Base-by-base conservation (phyloP, 2,113 vertebrate species). In the Cathartes aura region DNA sequence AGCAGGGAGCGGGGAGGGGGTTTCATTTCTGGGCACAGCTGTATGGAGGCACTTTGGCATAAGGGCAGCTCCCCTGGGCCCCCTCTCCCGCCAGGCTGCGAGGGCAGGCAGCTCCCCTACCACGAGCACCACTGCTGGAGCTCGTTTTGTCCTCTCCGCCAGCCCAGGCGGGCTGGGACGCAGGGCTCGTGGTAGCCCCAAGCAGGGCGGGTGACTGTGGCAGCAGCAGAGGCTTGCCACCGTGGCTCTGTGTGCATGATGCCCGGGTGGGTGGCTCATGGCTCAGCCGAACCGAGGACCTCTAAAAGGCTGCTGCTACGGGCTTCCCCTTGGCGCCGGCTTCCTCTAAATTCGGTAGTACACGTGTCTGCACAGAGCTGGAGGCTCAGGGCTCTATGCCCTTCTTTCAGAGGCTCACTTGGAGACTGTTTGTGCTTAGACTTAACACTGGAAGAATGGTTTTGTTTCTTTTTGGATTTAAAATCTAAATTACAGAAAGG, bases 41-140 rank as follows among this genome's bases (percentile, higher is more conserved):
- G 24, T 52, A 15, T 17, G 56, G 40, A 50, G 38, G 45, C 36
- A 38, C 26, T 59, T 52, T 3, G 60, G 52, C 11, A 3, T 9
- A 16, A 40, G 36, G n/a, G 86, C 56, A 73, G 42, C 34, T 73
- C 27, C 42, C 26, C 32, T 1, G 4, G 9, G 38, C 29, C 45
- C 11, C 16, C 13, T 47, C n/a, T 60, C 40, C 34, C 5, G 1
- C 8, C 0, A 1, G 72, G 20, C n/a, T 64, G 48, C 0, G 1
- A 80, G 58, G 56, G 19, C 43, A 64, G 74, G 43, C 38, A 67
- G 34, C 38, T 73, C 67, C 34, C 52, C 24, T 7, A 22, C 11
- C 67, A 29, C 1, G 1, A 48, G 59, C 19, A 45, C 34, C 2
- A 12, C 60, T 87, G 75, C 40, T 40, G 60, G 29, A 74, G 12